Evolutionary conservation across 2,888 invertebrate genomes (phyloP).

Genomic region (Dermolepida albohirtum): DNA sequence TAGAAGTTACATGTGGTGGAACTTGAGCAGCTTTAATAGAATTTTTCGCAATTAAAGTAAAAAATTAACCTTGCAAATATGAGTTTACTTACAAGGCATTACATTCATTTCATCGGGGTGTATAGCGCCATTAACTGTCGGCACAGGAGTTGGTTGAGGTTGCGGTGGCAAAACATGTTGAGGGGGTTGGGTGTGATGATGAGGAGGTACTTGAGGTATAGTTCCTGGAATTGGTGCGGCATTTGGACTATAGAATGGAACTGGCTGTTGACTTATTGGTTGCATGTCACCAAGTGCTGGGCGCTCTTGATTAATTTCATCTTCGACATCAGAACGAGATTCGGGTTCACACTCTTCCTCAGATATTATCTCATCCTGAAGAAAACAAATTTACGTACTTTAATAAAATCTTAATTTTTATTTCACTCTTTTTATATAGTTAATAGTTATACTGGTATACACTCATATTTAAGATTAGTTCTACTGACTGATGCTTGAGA

Average conservation of each 20-base stretch:
- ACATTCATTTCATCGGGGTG: conserved; percentile 63
- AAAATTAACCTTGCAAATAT: not conserved
- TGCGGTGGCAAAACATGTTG: conserved; percentile 58
- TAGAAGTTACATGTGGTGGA: conserved; percentile 53
- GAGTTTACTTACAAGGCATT: conserved; percentile 52
- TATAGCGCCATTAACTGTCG: conserved; percentile 63
- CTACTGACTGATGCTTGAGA: too few relatives aligned
- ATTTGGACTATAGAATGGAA: conserved; percentile 57
- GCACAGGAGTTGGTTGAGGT: conserved; percentile 57
- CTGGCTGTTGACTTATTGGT: conserved; percentile 53
- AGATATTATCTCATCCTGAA: conserved; percentile 70
- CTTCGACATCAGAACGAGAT: conserved; percentile 75
- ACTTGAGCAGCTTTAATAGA: conserved; percentile 45
- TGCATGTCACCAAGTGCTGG: conserved; percentile 50
- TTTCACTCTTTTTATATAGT: too few relatives aligned
- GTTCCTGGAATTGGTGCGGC: conserved; percentile 55
- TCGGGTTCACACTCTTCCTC: conserved; percentile 72
- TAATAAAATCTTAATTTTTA: too few relatives aligned
- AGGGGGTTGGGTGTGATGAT: conserved; percentile 55
- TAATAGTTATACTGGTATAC: too few relatives aligned
- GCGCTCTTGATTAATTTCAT: conserved; percentile 66
- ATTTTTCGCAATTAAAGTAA: not conserved
- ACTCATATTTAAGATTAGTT: too few relatives aligned
- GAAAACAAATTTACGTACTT: not conserved
- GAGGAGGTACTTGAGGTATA: conserved; percentile 60